These are phyloP conservation scores for Avahi laniger DNA, from an alignment of 2,797 vertebrate genomes.

Conservation along the genomic window DNA sequence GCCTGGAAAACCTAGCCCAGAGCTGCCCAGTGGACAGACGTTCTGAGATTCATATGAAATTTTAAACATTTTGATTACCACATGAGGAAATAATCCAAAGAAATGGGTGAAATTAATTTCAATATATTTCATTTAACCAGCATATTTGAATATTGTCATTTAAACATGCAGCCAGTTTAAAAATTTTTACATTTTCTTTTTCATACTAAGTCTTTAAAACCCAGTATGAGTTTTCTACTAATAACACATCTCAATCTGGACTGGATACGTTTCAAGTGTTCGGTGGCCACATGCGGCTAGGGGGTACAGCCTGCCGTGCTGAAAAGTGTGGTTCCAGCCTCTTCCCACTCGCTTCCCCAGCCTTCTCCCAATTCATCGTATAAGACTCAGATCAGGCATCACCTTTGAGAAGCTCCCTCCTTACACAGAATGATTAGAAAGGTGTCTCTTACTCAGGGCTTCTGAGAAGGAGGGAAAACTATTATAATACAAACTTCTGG, in stretches of 20 bases:
- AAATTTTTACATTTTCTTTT: background rate
- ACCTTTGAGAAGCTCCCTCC: background rate
- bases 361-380: background rate
- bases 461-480: background rate
- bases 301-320: too few relatives aligned
- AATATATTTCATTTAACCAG: background rate
- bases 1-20: background rate
- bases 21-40: background rate
- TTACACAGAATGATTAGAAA: background rate
- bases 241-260: background rate
- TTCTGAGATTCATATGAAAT: background rate
- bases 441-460: background rate
- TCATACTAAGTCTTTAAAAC: background rate
- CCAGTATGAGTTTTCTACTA: background rate
- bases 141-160: background rate
- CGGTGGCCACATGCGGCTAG: background rate
- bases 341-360: background rate
- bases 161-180: background rate
- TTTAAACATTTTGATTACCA: background rate
- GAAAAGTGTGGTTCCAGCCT: background rate
- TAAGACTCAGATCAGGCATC: background rate
- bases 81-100: background rate
- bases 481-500: background rate
- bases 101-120: background rate
- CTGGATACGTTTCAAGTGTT: background rate